phyloP scores from a whole-genome alignment of 2,113 vertebrate genomes.

The Anser brachyrhynchus region DNA sequence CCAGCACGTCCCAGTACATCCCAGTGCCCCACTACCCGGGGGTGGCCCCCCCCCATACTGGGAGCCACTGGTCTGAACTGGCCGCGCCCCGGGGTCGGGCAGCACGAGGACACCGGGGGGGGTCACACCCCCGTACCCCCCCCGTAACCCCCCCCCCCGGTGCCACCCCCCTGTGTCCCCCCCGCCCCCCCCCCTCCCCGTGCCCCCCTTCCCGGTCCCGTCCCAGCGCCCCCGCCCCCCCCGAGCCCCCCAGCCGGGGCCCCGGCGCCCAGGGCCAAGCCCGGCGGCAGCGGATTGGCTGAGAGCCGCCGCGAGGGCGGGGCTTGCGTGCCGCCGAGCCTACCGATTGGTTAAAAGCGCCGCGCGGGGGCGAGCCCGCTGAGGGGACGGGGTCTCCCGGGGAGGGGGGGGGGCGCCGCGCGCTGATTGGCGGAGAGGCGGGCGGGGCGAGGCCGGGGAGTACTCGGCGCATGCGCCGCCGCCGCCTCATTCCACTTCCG shows the following conservation, averaged over 20 bases:
- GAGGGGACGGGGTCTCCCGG: neutral
- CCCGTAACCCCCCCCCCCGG: too few species aligned
- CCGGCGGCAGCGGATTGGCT: neutral
- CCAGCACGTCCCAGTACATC: too few species aligned
- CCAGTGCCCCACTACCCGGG: neutral
- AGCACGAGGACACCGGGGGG: neutral
- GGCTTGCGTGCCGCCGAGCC: accelerated
- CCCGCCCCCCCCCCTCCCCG: too few species aligned
- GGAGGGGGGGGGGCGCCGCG: too few species aligned
- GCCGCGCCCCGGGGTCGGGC: neutral
- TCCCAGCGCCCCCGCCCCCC: too few species aligned
- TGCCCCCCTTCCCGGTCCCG: too few species aligned
- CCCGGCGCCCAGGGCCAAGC: too few species aligned
- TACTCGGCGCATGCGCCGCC: neutral
- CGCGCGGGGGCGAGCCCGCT: accelerated
- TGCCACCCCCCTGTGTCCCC: neutral
- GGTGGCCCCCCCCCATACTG: neutral
- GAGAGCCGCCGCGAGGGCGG: neutral
- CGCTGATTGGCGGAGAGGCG: neutral
- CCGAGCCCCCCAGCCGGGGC: too few species aligned
- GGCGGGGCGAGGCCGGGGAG: neutral
- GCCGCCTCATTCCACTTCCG: neutral
- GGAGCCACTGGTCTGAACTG: neutral
- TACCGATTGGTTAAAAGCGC: neutral
- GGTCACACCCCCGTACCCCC: too few species aligned